Percentiles rank a stretch among this genome's conserved stretches.
Conservation (phyloP, 1,140 invertebrate genomes). For the Hycleus phaleratus region DNA sequence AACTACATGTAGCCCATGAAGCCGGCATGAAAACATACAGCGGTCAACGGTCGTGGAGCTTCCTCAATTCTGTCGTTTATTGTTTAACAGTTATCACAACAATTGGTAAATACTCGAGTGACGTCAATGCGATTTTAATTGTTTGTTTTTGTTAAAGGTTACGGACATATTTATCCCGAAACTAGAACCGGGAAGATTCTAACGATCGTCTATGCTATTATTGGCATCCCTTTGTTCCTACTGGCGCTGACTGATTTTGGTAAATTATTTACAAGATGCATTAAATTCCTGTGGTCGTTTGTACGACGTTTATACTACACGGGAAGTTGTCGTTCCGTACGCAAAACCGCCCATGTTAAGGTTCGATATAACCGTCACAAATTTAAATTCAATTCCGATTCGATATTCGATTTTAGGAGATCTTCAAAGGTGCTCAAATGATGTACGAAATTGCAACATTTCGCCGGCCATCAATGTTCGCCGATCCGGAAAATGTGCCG, state of each 20-base stretch:
- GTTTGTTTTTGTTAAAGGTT: constrained; percentile 58
- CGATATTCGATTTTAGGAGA: constrained; percentile 50
- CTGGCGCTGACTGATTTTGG: constrained; percentile 88
- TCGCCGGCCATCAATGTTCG: constrained; percentile 57
- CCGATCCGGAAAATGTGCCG: constrained; percentile 26
- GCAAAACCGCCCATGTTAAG: constrained; percentile 65
- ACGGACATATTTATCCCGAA: constrained; percentile 86
- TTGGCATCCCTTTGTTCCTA: constrained; percentile 90
- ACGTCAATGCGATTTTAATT: not conserved
- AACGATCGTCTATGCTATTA: constrained; percentile 88
- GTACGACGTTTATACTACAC: constrained; percentile 80
- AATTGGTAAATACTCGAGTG: constrained; percentile 62
- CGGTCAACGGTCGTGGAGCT: constrained; percentile 82
- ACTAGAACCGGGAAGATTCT: constrained; percentile 76
- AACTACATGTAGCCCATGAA: constrained; percentile 74
- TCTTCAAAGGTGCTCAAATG: constrained; percentile 73
- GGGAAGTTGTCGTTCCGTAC: constrained; percentile 69
- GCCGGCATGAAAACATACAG: constrained; percentile 72
- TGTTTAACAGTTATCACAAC: constrained; percentile 87
- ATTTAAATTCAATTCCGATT: not conserved
- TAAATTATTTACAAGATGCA: constrained; percentile 82
- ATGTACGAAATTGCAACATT: constrained; percentile 69
- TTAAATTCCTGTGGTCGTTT: constrained; percentile 90
- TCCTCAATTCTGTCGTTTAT: constrained; percentile 87
- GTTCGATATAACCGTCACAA: constrained; percentile 41